Evolutionary conservation across 2,888 invertebrate species (phyloP), one percentile per base, ranked within the genome.

Genomic region (Fragum sueziense): DNA sequence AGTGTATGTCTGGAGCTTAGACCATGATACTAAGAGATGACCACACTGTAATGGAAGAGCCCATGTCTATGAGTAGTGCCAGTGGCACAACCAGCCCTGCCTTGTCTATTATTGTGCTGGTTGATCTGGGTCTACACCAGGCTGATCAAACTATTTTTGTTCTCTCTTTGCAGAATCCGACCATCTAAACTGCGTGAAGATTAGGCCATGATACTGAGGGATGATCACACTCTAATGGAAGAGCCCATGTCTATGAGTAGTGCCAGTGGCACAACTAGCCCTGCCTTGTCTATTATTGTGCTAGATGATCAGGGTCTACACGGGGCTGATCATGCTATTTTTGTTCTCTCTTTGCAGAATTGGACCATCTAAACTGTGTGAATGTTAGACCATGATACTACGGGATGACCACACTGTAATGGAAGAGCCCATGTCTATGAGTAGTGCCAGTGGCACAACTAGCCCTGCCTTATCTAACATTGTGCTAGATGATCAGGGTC

Each of bases 161-260:
- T n/a, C n/a, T n/a, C n/a, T n/a, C n/a, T n/a, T 47, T 47, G 7
- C 47, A 47, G 47, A 47, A 37, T 37, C 17, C n/a, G 47, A 47
- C 47, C 2, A 47, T 47, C 47, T 47, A 14, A 20, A 3, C 47
- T 47, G 47, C 14, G 3, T 47, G 4, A n/a, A 20, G 47, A 6
- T 25, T 33, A 62, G 67, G 69, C 34, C 47, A 78, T 78, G 78
- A 70, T 74, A 47, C 69, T 74, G 11, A 57, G 68, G 51, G 78
- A 78, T n/a, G 51, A 41, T n/a, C 47, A 4, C 3, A n/a, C 41
- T 33, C 69, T 62, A 70, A 62, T 37, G 33, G 78, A 78, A 52
- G 78, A 70, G 51, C 57, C 62, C 31, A 78, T 78, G 78, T 78
- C 78, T 14, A 33, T 73, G 22, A 78, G 78, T 41, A 59, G 76